Percentiles rank a stretch among this genome's conserved stretches.
Evolutionary conservation across 2,888 invertebrate genomes (phyloP).

Genomic region (Tipula lateralis): DNA sequence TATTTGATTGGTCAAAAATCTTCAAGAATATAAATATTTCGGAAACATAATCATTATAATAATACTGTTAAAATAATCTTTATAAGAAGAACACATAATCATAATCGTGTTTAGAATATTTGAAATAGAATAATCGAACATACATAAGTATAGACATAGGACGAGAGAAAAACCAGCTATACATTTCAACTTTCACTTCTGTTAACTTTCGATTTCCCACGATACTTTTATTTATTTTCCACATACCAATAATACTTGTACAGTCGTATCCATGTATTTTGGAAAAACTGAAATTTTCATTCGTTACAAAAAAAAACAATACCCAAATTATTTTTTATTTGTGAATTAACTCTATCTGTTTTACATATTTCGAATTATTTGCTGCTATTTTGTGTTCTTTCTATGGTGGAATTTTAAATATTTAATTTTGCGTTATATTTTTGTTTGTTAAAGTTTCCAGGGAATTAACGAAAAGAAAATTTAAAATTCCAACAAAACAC

Average conservation of each 20-base stretch:
- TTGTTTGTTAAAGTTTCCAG: not conserved
- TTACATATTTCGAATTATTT: constrained; percentile 4
- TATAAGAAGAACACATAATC: not conserved
- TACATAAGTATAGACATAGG: not conserved
- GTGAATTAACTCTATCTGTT: not conserved
- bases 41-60: not conserved
- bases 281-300: not conserved
- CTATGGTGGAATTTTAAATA: not conserved
- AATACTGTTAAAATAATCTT: not conserved
- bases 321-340: not conserved
- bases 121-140: not conserved
- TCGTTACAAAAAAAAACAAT: not conserved
- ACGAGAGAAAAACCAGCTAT: not conserved
- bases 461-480: not conserved
- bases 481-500: not conserved
- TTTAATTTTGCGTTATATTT: not conserved
- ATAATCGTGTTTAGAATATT: not conserved
- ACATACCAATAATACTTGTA: not conserved
- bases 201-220: not conserved
- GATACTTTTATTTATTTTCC: not conserved
- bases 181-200: not conserved
- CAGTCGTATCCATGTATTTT: not conserved
- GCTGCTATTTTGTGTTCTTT: not conserved
- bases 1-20: not conserved
- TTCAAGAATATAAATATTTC: not conserved